Base-by-base conservation (phyloP, 2,797 vertebrate genomes). In the Cirrhinus molitorella region DNA sequence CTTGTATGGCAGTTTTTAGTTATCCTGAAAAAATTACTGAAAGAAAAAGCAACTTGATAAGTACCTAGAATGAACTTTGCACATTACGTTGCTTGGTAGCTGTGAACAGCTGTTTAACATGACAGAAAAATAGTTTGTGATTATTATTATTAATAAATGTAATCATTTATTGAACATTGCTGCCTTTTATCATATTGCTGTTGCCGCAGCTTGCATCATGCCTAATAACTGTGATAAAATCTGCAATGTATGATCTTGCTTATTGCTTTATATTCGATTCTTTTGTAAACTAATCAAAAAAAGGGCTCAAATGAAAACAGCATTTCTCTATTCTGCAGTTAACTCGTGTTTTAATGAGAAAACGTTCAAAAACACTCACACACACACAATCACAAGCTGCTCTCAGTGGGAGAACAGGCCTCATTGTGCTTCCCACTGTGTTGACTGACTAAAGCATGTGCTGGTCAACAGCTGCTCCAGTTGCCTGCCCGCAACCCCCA, bases 381-480 rank as follows among this genome's bases (percentile, higher is more conserved):
- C 70, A 70, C 67, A 84, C 74, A 75, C 80, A 84, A 45, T 61
- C 59, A 37, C 78, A 49, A n/a, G 28, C 85, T 67, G 51, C 49
- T 57, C 83, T 73, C 65, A 90, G 91, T 92, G 86, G 91, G 93
- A 94, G 92, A 93, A 93, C 92, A 85, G 90, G 86, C 92, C 91
- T 92, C 90, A 92, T 93, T 94, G 94, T 94, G 91, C 89, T 89
- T 67, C 93, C 91, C 85, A 91, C 93, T 93, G 92, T 90, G 91
- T 91, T 95, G 94, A 95, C 90, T 95, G 94, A 95, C 94, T 93
- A 91, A 88, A 93, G 91, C 92, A 92, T 94, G 94, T 95, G 94
- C 93, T 92, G 93, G 89, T 90, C 91, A 95, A 94, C 94, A 95
- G 95, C 94, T 95, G 95, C 92, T 92, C 85, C 84, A 89, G 86